Percentiles rank a stretch among this genome's conserved stretches.
Conservation (phyloP, 1,140 invertebrate species). For the Halesus radiatus region DNA sequence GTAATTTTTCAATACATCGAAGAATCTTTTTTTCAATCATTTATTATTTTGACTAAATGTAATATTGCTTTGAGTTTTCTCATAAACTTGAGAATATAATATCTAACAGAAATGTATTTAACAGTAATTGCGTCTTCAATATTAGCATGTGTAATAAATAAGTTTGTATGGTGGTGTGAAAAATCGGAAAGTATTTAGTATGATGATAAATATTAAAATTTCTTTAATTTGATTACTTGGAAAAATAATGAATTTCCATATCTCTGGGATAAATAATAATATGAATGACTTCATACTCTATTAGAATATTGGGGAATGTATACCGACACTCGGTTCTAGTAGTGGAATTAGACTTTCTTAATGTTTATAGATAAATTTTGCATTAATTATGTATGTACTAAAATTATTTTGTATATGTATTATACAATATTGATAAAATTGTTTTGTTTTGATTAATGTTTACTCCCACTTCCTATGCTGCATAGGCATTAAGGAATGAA, state of each 20-base stretch:
- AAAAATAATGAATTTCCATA: not conserved
- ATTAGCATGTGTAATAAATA: no score
- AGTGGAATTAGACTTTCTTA: conserved; percentile 2
- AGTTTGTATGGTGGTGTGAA: no score
- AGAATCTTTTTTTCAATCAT: no score
- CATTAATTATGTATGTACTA: not conserved
- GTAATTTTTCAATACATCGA: no score
- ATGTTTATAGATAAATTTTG: conserved; percentile 24
- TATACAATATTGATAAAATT: conserved; percentile 8
- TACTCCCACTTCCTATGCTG: not conserved
- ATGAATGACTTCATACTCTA: conserved; percentile 5
- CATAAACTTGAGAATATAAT: no score
- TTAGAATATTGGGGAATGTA: not conserved
- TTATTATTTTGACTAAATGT: no score
- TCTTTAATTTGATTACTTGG: not conserved
- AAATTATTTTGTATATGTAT: conserved; percentile 31
- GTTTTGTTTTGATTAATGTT: conserved; percentile 7
- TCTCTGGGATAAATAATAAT: not conserved
- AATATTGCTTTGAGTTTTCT: no score
- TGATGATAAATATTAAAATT: not conserved
- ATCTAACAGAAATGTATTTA: no score
- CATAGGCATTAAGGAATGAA: no score
- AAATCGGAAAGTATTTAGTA: no score
- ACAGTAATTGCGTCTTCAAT: no score
- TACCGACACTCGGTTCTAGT: not conserved